Conservation (phyloP, 2,888 invertebrate species). For the Aproaerema taeniolella region DNA sequence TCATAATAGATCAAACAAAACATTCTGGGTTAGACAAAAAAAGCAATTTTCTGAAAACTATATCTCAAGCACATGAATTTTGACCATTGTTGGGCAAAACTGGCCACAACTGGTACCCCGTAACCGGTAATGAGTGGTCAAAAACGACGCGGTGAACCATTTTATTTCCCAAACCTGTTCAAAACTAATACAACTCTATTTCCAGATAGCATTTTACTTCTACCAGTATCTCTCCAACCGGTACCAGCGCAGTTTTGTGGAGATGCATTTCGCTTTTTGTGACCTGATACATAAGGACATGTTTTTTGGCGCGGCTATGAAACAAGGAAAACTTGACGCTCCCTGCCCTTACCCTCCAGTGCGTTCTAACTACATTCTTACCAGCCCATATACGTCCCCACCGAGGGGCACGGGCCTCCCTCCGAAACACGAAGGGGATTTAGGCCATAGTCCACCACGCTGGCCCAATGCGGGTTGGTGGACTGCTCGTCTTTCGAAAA, state of each 20-base stretch:
- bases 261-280: conserved; percentile 2
- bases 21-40: neutral
- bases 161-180: neutral
- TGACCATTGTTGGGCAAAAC: no score
- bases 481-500: no score
- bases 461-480: no score
- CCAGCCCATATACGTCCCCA: no score
- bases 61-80: neutral
- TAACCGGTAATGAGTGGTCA: no score
- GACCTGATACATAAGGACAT: neutral
- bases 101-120: no score
- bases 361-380: neutral
- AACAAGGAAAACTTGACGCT: neutral
- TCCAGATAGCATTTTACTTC: conserved; percentile 17
- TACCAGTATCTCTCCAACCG: conserved; percentile 19
- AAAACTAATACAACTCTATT: neutral
- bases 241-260: conserved; percentile 19
- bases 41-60: neutral
- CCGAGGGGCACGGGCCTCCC: no score
- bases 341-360: conserved; percentile 1
- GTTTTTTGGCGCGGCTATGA: neutral
- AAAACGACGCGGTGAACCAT: no score
- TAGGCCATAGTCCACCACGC: no score
- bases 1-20: neutral
- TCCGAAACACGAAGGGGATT: no score